Evolutionary conservation across 2,888 invertebrate species (phyloP).

Genomic region (Cordylochernes scorpioides): DNA sequence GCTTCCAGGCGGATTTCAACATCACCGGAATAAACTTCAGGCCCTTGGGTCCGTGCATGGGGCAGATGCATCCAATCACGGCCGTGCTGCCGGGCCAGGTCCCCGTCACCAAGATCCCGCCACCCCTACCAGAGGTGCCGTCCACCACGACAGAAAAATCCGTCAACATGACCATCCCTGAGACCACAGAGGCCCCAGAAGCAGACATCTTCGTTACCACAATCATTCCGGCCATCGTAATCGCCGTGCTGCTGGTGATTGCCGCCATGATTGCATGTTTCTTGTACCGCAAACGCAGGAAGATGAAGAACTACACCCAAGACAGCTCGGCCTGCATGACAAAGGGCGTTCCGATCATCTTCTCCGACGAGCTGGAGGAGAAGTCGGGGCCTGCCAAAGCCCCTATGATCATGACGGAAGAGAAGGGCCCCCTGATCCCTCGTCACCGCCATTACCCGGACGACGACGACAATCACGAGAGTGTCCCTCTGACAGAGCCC

Average conservation of each 20-base stretch:
- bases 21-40: slow-evolving; percentile 36
- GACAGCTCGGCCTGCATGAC: slow-evolving; percentile 31
- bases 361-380: slow-evolving; percentile 72
- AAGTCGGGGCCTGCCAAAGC: slow-evolving; percentile 52
- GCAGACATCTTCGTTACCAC: slow-evolving; percentile 37
- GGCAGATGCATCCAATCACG: no score
- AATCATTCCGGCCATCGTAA: slow-evolving; percentile 55
- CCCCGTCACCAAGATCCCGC: slow-evolving; percentile 8
- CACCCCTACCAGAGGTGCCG: slow-evolving; percentile 6
- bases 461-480: no score
- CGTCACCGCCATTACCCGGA: no score
- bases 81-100: slow-evolving; percentile 27
- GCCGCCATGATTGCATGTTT: slow-evolving; percentile 66
- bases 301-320: slow-evolving; percentile 50
- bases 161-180: no score
- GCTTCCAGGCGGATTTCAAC: slow-evolving; percentile 42
- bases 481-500: no score
- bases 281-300: slow-evolving; percentile 42
- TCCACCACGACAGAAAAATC: no score
- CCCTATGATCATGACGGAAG: slow-evolving; percentile 77
- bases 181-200: slow-evolving; percentile 10
- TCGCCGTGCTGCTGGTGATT: slow-evolving; percentile 57
- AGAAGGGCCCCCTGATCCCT: slow-evolving; percentile 74
- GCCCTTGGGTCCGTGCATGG: slow-evolving; percentile 31
- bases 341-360: slow-evolving; percentile 65